Conservation (phyloP, 2,113 vertebrate genomes). For the Pterocles gutturalis region DNA sequence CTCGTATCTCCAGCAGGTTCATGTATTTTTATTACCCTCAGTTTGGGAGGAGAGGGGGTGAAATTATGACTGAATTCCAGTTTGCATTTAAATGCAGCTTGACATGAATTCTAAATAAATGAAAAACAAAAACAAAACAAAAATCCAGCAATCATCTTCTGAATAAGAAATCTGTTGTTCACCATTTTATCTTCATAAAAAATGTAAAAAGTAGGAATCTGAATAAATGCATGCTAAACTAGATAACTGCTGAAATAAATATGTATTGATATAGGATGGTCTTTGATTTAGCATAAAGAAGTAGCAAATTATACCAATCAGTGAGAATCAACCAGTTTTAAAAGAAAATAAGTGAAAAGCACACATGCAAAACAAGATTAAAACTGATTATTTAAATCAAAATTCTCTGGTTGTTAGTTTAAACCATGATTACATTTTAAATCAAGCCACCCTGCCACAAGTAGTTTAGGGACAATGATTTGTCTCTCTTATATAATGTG, state of each 20-base stretch:
- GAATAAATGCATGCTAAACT: conserved; percentile 65
- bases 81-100: conserved; percentile 46
- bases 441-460: conserved; percentile 2
- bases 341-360: conserved; percentile 53
- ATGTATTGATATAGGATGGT: conserved; percentile 69
- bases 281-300: conserved; percentile 66
- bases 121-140: background rate
- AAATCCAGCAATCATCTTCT: conserved; percentile 36
- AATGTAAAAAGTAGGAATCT: conserved; percentile 31
- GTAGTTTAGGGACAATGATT: conserved; percentile 33
- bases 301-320: conserved; percentile 70
- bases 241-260: conserved; percentile 69
- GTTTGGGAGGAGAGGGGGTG: background rate
- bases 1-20: background rate
- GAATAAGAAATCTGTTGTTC: conserved; percentile 65
- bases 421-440: conserved; percentile 49
- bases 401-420: conserved; percentile 35
- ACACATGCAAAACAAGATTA: conserved; percentile 67
- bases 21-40: background rate
- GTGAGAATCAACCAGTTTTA: conserved; percentile 54
- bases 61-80: conserved; percentile 13
- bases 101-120: background rate
- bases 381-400: conserved; percentile 71
- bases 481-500: background rate
- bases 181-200: conserved; percentile 39